Percentiles rank a stretch among this genome's conserved stretches.
phyloP scores from a whole-genome alignment of 2,888 invertebrate species.

The Sarcophaga variegata region DNA sequence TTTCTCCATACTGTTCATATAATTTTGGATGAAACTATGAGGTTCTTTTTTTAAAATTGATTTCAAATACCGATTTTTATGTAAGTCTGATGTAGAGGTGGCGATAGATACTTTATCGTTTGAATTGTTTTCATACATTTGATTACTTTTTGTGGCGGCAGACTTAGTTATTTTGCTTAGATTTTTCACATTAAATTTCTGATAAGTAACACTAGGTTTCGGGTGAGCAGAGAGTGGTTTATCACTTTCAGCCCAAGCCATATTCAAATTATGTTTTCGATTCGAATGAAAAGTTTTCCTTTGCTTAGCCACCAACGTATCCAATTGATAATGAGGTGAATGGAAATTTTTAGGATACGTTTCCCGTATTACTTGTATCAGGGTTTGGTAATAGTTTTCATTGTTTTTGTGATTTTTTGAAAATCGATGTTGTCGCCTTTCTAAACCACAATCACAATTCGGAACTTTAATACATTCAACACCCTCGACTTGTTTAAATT shows the following conservation, averaged over 20 bases:
- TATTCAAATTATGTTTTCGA: neutral
- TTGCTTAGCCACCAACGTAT: constrained; percentile 5
- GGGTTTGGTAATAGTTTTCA: neutral
- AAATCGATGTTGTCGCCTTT: neutral
- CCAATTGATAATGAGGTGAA: neutral
- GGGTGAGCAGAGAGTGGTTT: neutral
- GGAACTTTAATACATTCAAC: neutral
- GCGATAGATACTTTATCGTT: neutral
- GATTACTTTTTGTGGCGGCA: neutral
- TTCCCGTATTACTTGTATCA: constrained; percentile 1
- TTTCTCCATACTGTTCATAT: neutral
- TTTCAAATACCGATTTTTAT: neutral
- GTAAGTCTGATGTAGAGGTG: neutral
- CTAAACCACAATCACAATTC: neutral
- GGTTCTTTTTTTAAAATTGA: constrained; percentile 6
- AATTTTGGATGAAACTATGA: neutral
- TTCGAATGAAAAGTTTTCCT: neutral
- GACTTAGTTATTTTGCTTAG: neutral
- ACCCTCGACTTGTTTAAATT: neutral
- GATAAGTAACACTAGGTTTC: neutral
- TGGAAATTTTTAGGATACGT: constrained; percentile 34
- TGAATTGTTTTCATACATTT: neutral
- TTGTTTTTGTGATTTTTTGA: constrained; percentile 4
- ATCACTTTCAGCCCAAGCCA: neutral
- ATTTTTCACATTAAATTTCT: neutral